Evolutionary conservation across 2,797 vertebrate species (phyloP).

Genomic region (Crocidura indochinensis): DNA sequence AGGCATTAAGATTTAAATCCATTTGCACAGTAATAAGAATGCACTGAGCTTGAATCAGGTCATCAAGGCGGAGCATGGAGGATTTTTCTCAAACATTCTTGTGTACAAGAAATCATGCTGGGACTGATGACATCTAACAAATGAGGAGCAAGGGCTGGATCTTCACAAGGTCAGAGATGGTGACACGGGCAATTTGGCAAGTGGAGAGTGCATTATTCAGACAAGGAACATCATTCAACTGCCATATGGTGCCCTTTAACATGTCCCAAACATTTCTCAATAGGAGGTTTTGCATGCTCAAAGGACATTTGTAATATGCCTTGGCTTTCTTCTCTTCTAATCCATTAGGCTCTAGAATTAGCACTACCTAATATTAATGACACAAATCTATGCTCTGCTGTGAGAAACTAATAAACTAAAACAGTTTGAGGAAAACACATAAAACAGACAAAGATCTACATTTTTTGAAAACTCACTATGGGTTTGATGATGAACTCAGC

Average conservation of each 20-base stretch:
- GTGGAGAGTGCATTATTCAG: neutral
- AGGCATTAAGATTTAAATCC: conserved; percentile 18
- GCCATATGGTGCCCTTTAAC: neutral
- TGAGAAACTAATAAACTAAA: conserved; percentile 26
- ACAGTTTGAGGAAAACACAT: neutral
- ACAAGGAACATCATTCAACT: neutral
- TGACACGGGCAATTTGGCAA: neutral
- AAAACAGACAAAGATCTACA: neutral
- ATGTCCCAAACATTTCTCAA: neutral
- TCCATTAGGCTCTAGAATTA: neutral
- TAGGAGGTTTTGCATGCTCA: neutral
- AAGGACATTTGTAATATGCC: neutral
- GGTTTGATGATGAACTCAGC: neutral
- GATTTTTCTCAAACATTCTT: conserved; percentile 29
- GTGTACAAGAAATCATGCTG: conserved; percentile 5
- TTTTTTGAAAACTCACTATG: neutral
- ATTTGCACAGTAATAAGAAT: conserved; percentile 2
- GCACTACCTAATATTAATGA: neutral
- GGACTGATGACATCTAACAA: conserved; percentile 37
- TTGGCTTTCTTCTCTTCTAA: conserved; percentile 29
- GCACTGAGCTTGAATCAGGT: conserved; percentile 17
- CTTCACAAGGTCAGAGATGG: neutral
- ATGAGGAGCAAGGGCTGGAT: conserved; percentile 19
- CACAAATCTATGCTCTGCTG: neutral
- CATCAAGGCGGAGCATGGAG: neutral